Evolutionary conservation across 1,140 invertebrate genomes (phyloP), one percentile per base, ranked within the genome.

Genomic region (Adelges cooleyi): DNA sequence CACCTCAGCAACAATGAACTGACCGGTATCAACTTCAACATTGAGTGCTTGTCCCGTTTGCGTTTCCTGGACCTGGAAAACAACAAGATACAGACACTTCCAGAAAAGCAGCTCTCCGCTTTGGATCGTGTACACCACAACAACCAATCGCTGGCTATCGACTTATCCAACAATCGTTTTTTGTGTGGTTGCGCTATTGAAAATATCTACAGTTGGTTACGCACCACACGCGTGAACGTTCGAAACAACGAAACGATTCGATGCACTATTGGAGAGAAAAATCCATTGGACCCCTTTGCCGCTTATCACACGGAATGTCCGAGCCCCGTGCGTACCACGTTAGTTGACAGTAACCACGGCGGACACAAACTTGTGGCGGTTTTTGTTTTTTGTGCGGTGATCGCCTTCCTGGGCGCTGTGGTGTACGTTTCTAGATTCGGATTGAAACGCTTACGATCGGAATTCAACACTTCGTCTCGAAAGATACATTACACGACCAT

Each of bases 401-500:
- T 40, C 11, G 48, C 40, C 29, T 52, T 62, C 56, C 46, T 66
- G 40, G 33, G 78, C 79, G 27, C 75, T 83, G 65, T 75, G 80
- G 11, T 86, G 85, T 68, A 72, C 84, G 15, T 83, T 82, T 70
- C 77, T 79, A 65, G 77, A 79, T 65, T 78, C 77, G 68, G 72
- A 85, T 23, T 77, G 77, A 67, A 78, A 77, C 50, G 79, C 72
- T 74, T 84, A 11, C 77, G 74, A n/a, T 84, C 85, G 1, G 76
- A 86, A 36, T 75, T 86, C 51, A 80, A 84, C 66, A 80, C 79
- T 66, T 79, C 86, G 36, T 79, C 82, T 29, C 80, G 83, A 72
- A 84, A 85, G 71, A 84, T 87, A 18, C 82, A 86, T 66, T 87
- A 87, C 69, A 86, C 84, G 3, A 84, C 83, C 18, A 86, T 87